phyloP scores from a whole-genome alignment of 2,797 vertebrate species.

The Gila robusta region DNA sequence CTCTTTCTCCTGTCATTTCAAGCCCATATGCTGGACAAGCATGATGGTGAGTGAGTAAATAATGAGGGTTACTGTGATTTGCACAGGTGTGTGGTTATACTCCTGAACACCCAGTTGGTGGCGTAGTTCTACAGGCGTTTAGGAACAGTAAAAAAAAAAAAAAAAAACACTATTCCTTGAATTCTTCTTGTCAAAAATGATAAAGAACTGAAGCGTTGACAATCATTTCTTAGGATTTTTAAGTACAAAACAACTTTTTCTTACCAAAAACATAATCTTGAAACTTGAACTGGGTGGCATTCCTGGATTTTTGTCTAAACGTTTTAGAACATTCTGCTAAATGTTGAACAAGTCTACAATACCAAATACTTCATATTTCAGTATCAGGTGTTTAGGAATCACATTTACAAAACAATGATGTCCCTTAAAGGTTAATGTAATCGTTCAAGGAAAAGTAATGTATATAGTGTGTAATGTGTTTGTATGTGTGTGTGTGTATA shows the following conservation, averaged over 20 bases:
- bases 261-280: background rate
- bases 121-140: background rate
- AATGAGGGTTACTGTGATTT: background rate
- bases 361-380: background rate
- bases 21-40: background rate
- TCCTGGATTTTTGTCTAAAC: background rate
- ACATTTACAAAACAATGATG: background rate
- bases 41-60: background rate
- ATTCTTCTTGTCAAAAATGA: background rate
- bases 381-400: background rate
- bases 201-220: background rate
- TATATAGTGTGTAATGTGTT: too few relatives aligned
- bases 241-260: background rate
- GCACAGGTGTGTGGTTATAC: background rate
- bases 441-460: background rate
- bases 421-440: background rate
- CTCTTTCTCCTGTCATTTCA: background rate
- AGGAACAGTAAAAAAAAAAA: background rate
- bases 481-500: background rate
- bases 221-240: background rate
- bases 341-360: conserved; percentile 4
- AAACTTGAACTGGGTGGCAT: background rate
- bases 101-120: background rate
- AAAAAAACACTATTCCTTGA: background rate
- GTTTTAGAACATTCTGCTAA: background rate